phyloP scores from a whole-genome alignment of 92 coral and sea anemone species.

The Hydrozoanthus gracilis region DNA sequence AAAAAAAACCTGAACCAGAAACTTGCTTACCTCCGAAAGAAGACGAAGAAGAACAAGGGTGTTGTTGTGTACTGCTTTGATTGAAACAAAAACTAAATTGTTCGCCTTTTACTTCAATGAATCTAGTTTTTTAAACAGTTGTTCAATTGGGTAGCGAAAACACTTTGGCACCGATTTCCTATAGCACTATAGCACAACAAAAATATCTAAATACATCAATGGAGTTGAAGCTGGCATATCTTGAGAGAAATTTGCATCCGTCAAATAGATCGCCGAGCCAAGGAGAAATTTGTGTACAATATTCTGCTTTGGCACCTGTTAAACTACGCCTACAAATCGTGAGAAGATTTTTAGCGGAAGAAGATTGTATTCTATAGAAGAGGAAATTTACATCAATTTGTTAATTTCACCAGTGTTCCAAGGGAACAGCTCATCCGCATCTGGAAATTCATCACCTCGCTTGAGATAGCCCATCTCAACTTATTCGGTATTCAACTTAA shows the following conservation, averaged over 20 bases:
- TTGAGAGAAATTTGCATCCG: not conserved
- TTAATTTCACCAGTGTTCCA: too few relatives aligned
- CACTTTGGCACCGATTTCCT: not conserved
- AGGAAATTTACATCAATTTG: too few relatives aligned
- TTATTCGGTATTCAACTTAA: too few relatives aligned
- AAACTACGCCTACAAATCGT: not conserved
- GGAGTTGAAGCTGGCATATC: not conserved
- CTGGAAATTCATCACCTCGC: too few relatives aligned
- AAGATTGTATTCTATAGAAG: too few relatives aligned
- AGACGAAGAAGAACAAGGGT: slow-evolving; percentile 43
- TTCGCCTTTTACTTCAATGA: not conserved
- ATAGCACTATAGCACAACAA: not conserved
- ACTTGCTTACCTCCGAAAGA: slow-evolving; percentile 2
- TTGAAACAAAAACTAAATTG: not conserved
- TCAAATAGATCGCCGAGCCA: slow-evolving; percentile 4
- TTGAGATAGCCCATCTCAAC: too few relatives aligned
- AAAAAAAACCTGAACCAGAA: not conserved
- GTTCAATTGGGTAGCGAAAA: not conserved
- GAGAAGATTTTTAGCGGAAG: not conserved
- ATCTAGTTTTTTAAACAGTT: not conserved
- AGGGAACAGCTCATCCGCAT: too few relatives aligned
- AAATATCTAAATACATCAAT: not conserved
- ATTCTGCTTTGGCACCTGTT: not conserved
- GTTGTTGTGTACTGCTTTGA: slow-evolving; percentile 31
- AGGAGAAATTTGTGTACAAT: not conserved